Evolutionary conservation across 2,797 vertebrate species (phyloP).

Genomic region (Hipposideros larvatus): DNA sequence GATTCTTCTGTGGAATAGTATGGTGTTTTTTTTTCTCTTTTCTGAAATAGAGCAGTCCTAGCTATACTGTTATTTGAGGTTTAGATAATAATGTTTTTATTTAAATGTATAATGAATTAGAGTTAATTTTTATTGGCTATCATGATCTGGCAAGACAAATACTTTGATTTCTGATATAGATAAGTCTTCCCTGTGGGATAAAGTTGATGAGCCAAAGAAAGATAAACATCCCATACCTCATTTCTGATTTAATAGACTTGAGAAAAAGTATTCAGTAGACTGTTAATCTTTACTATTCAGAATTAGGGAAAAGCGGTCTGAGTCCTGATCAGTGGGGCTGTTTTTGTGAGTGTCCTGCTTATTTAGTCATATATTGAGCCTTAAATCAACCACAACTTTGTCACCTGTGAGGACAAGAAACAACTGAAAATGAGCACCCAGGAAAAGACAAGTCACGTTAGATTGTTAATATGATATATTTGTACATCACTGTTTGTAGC

Average conservation of each 20-base stretch:
- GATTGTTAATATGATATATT: not conserved
- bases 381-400: not conserved
- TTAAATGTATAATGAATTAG: not conserved
- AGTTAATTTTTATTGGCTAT: not conserved
- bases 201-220: constrained; percentile 43
- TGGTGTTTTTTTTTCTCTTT: not conserved
- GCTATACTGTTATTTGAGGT: not conserved
- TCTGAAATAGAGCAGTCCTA: not conserved
- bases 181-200: not conserved
- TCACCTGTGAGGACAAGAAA: not conserved
- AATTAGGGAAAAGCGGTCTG: not conserved
- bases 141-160: not conserved
- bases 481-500: not conserved
- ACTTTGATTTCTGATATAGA: constrained; percentile 20
- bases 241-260: constrained; percentile 17
- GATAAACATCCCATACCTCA: not conserved
- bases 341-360: not conserved
- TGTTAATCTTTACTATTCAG: not conserved
- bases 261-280: not conserved
- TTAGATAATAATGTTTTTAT: not conserved
- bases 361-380: not conserved
- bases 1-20: not conserved
- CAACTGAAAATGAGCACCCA: not conserved
- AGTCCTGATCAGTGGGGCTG: not conserved
- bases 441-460: not conserved